Base-by-base conservation (phyloP, 2,888 invertebrate genomes). In the Cantharis flavilabris region DNA sequence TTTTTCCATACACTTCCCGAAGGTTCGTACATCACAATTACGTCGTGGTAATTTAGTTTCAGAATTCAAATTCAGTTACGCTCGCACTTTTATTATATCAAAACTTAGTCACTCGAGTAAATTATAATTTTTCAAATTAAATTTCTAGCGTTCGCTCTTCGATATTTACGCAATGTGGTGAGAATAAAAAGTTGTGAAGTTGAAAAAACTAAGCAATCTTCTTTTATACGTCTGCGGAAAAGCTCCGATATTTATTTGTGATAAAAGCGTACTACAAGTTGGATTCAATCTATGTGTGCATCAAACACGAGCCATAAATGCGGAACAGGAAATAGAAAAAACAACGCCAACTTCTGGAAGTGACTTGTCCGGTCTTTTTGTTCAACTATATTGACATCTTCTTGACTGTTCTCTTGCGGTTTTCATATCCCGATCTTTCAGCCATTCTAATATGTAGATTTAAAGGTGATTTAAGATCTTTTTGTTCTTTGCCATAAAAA, bases 291-390 rank as follows among this genome's bases (percentile, higher is more conserved):
- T 83, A 81, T 76, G 81, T 81, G 82, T 82, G 82, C 82, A 83
- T 82, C 84, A 83, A 82, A 82, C 81, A 81, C 81, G 75, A 81
- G 79, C 82, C 75, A 83, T 83, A 84, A 84, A 83, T 82, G 83
- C 76, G 82, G 81, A 82, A 82, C 78, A 80, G 84, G 82, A 83
- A 84, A 83, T 83, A 80, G 83, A 82, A 83, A 83, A 83, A 83
- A 81, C 81, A 80, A 80, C 80, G 76, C 80, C 71, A 77, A 78
- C 77, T 81, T 81, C 82, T 81, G 79, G 77, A 81, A 81, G 80
- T 82, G 82, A 83, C 83, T 83, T 81, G 81, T 82, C 79, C 80
- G 78, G 76, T 75, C 80, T 78, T 77, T 79, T 79, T 77, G 76
- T 76, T 77, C 75, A 75, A 64, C 77, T 76, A 79, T 80, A 78